Evolutionary conservation across 1,140 invertebrate genomes (phyloP).

Genomic region (Halyomorpha halys): DNA sequence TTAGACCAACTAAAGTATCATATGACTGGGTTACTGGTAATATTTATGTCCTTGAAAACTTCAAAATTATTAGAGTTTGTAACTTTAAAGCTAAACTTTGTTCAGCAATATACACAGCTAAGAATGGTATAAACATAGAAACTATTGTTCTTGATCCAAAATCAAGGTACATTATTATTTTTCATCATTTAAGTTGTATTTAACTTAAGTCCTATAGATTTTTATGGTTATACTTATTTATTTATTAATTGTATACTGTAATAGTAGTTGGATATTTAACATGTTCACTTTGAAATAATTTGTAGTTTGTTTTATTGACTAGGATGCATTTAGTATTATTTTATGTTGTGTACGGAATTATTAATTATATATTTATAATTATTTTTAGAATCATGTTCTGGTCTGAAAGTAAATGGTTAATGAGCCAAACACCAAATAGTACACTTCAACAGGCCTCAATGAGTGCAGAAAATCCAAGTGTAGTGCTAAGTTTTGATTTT

Average conservation of each 20-base stretch:
- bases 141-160: constrained; percentile 32
- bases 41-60: constrained; percentile 30
- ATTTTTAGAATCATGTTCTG: constrained; percentile 28
- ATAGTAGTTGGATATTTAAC: too few relatives aligned
- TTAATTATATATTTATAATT: background rate
- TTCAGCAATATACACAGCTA: constrained; percentile 24
- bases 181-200: background rate
- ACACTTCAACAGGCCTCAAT: constrained; percentile 28
- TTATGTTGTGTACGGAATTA: background rate
- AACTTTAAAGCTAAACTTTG: constrained; percentile 26
- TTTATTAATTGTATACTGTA: too few relatives aligned
- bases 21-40: constrained; percentile 33
- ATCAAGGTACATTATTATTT: constrained; percentile 28
- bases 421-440: constrained; percentile 9
- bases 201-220: background rate
- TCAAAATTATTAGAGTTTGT: constrained; percentile 26
- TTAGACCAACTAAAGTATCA: constrained; percentile 29
- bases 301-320: too few relatives aligned
- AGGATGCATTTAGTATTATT: too few relatives aligned
- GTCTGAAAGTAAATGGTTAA: constrained; percentile 24
- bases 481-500: constrained; percentile 20
- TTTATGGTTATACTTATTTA: constrained; percentile 10
- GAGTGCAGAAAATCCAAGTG: constrained; percentile 24
- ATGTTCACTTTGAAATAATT: too few relatives aligned
- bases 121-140: constrained; percentile 26